Evolutionary conservation across 2,797 vertebrate genomes (phyloP).

Genomic region (Triplophysa bombifrons): DNA sequence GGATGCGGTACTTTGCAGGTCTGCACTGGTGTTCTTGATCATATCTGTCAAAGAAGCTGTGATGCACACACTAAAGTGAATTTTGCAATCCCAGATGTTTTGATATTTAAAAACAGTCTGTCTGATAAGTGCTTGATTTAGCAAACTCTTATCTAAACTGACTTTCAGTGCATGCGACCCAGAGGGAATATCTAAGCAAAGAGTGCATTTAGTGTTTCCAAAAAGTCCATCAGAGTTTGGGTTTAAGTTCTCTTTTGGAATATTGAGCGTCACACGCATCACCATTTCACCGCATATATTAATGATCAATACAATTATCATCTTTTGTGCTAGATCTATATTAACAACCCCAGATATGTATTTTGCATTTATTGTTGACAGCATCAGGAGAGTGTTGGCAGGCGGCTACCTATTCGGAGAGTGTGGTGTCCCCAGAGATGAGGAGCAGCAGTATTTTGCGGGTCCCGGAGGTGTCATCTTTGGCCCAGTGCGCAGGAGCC

Average conservation of each 20-base stretch:
- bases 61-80: not conserved
- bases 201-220: too few relatives aligned
- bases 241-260: too few relatives aligned
- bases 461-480: constrained; percentile 76
- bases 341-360: not conserved
- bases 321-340: not conserved
- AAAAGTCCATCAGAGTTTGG: too few relatives aligned
- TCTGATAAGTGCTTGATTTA: too few relatives aligned
- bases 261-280: not conserved
- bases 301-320: not conserved
- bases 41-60: not conserved
- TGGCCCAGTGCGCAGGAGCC: constrained; percentile 78
- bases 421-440: constrained; percentile 81
- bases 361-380: constrained; percentile 69
- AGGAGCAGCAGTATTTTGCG: constrained; percentile 79
- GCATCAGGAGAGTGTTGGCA: constrained; percentile 82
- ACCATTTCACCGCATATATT: not conserved
- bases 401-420: constrained; percentile 78
- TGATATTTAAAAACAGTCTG: too few relatives aligned
- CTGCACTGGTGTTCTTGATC: not conserved
- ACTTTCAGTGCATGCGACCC: too few relatives aligned
- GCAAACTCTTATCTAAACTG: too few relatives aligned
- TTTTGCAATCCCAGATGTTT: too few relatives aligned
- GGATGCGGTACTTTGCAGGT: constrained; percentile 8
- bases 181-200: too few relatives aligned